These are phyloP conservation scores for Hiodon alosoides DNA, from an alignment of 2,113 vertebrate species.

Conservation along the genomic window DNA sequence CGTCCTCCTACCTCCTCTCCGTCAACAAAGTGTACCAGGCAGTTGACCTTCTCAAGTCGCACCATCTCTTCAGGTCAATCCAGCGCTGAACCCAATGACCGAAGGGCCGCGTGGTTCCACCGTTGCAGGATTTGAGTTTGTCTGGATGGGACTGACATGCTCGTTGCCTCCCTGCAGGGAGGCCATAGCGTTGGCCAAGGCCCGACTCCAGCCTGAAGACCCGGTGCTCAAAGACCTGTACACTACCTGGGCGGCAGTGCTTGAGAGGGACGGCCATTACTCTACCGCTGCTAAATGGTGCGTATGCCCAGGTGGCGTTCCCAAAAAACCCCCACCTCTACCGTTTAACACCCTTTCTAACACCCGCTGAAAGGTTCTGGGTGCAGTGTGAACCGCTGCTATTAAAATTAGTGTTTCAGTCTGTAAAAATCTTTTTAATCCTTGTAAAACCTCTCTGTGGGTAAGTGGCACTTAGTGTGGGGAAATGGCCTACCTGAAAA, in stretches of 20 bases:
- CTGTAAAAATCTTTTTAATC: too few species aligned
- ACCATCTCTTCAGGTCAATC: constrained; percentile 82
- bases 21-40: constrained; percentile 84
- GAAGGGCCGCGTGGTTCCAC: too few species aligned
- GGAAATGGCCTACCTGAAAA: too few species aligned
- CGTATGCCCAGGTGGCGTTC: constrained; percentile 7
- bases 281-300: constrained; percentile 90
- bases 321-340: not conserved
- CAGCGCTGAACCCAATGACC: too few species aligned
- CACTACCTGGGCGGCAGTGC: constrained; percentile 73
- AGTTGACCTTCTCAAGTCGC: constrained; percentile 73
- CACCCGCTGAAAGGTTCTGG: not conserved
- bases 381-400: too few species aligned
- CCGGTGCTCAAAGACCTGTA: constrained; percentile 78
- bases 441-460: too few species aligned
- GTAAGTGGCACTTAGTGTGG: too few species aligned
- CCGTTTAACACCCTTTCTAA: not conserved
- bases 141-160: not conserved
- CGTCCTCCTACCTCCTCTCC: constrained; percentile 86
- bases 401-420: too few species aligned
- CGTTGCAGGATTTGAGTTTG: too few species aligned
- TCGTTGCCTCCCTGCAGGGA: constrained; percentile 63
- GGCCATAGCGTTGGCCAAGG: constrained; percentile 84
- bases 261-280: constrained; percentile 91
- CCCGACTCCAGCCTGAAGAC: constrained; percentile 78